A percentile compares a stretch with the other conserved stretches of the same genome.
Evolutionary conservation across 2,888 invertebrate species (phyloP).

Genomic region (Hetaerina titia): DNA sequence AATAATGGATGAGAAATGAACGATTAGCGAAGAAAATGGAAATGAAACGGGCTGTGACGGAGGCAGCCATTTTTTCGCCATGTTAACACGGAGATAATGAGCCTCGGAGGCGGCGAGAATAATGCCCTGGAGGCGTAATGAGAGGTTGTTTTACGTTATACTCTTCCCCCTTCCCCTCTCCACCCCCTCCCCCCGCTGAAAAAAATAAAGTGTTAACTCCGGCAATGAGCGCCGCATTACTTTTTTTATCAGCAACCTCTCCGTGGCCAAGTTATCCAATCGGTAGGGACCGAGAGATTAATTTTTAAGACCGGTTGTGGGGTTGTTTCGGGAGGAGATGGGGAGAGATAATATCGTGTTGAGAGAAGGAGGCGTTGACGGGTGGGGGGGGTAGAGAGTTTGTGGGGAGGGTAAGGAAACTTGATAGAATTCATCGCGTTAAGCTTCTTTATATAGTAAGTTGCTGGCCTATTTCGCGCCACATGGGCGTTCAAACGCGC

Average conservation of each 20-base stretch:
- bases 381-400: too few relatives aligned
- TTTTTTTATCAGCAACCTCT: neutral
- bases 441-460: constrained; percentile 65
- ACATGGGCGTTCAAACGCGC: neutral
- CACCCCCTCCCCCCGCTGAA: neutral
- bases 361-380: neutral
- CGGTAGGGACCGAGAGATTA: neutral
- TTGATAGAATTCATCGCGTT: constrained; percentile 49
- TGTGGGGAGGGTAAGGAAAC: neutral
- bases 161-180: neutral
- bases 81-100: neutral
- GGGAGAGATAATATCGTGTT: neutral
- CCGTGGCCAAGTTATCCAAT: constrained; percentile 16
- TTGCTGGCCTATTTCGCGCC: constrained; percentile 57
- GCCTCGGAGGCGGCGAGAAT: neutral
- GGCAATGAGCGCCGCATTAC: neutral
- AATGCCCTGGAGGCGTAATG: constrained; percentile 3
- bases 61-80: neutral
- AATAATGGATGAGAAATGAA: neutral
- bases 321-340: constrained; percentile 35
- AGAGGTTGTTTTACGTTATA: neutral
- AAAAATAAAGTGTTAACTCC: neutral
- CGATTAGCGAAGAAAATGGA: neutral
- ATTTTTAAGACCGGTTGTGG: constrained; percentile 61
- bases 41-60: neutral